phyloP scores from a whole-genome alignment of 1,140 invertebrate genomes.

The Leptoteleia sp. region DNA sequence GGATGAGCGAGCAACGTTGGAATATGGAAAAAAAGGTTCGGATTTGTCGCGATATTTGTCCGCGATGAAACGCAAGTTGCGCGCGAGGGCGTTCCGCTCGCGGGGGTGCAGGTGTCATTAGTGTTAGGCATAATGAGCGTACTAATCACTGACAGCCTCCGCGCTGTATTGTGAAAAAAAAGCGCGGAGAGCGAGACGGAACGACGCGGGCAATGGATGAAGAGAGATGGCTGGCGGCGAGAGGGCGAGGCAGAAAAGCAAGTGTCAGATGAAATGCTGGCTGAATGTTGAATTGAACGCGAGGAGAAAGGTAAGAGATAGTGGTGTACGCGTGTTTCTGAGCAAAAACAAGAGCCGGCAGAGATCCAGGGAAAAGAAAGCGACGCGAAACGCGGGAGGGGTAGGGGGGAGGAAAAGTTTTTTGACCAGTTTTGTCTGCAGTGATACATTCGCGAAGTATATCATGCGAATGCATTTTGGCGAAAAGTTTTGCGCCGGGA shows the following conservation, averaged over 20 bases:
- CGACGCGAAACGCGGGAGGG: constrained; percentile 9
- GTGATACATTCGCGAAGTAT: constrained; percentile 17
- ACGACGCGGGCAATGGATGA: constrained; percentile 56
- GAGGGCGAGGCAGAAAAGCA: constrained; percentile 54
- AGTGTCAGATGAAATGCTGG: constrained; percentile 61
- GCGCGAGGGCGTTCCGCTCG: too few species aligned
- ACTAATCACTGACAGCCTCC: constrained; percentile 76
- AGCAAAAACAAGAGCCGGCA: constrained; percentile 27
- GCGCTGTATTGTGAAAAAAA: constrained; percentile 39
- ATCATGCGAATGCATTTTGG: constrained; percentile 18
- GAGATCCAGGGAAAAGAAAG: constrained; percentile 32
- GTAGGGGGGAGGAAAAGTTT: constrained; percentile 14
- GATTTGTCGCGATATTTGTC: too few species aligned
- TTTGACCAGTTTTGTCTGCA: constrained; percentile 45
- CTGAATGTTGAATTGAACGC: constrained; percentile 40
- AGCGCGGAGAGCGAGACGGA: constrained; percentile 46
- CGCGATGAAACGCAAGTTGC: too few species aligned
- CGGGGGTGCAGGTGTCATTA: constrained; percentile 76
- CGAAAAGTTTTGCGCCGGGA: constrained; percentile 8
- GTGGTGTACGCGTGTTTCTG: constrained; percentile 11
- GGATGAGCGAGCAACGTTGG: too few species aligned
- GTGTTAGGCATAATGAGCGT: constrained; percentile 78
- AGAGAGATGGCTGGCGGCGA: constrained; percentile 53
- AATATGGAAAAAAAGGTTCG: too few species aligned
- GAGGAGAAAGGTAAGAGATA: constrained; percentile 18